Percentiles rank a stretch among this genome's conserved stretches.
Conservation (phyloP, 2,113 vertebrate species). For the Trachemys scripta region DNA sequence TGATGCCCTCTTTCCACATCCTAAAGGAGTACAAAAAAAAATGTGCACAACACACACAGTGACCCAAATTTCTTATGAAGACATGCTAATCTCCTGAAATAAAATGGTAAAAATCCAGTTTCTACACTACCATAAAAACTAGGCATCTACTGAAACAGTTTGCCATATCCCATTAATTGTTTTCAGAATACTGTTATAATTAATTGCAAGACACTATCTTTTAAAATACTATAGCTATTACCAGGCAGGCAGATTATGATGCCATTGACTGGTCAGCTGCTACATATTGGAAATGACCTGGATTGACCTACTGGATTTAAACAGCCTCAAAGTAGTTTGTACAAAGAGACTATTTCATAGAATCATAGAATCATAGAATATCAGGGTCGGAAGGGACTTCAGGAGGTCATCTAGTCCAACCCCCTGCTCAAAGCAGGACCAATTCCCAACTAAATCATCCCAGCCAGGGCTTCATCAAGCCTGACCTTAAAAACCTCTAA, state of each 20-base stretch:
- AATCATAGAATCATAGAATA: no score
- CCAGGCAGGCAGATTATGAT: background rate
- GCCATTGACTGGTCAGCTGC: background rate
- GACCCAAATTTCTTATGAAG: background rate
- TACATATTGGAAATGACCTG: background rate
- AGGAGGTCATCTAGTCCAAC: no score
- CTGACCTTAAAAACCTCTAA: no score
- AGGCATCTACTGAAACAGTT: background rate
- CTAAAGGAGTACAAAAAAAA: background rate
- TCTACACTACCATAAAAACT: background rate
- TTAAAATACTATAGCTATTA: background rate
- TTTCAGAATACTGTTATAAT: background rate
- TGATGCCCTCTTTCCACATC: background rate
- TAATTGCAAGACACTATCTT: background rate
- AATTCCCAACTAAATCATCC: no score
- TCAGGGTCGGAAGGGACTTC: no score
- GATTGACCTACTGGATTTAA: background rate
- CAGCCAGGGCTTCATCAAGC: no score
- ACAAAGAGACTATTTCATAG: no score
- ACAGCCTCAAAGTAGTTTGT: background rate
- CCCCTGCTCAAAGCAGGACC: no score
- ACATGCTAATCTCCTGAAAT: background rate
- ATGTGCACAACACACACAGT: background rate
- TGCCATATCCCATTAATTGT: background rate
- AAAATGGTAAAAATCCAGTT: background rate